A percentile compares a stretch with the other conserved stretches of the same genome.
phyloP scores from a whole-genome alignment of 2,888 invertebrate species.

The Spisula subtruncata region DNA sequence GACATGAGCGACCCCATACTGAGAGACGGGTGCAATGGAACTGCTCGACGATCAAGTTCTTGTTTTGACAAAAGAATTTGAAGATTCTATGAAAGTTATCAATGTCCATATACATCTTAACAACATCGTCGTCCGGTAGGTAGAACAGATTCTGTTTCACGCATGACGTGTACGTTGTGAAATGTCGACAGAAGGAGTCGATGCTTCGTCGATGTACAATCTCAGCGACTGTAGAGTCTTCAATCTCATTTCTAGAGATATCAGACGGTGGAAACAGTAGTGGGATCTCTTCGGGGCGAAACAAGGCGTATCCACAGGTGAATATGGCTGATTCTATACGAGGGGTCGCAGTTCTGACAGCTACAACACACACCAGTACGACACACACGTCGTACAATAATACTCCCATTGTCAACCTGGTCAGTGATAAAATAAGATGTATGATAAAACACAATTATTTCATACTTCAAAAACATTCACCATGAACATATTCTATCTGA shows the following conservation, averaged over 20 bases:
- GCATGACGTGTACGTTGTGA: slow-evolving; percentile 30
- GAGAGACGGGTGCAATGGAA: slow-evolving; percentile 30
- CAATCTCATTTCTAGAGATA: slow-evolving; percentile 2
- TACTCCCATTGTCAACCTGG: background rate
- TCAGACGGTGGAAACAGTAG: slow-evolving; percentile 46
- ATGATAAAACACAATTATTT: background rate
- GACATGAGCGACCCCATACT: slow-evolving; percentile 17
- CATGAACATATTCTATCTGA: too few relatives aligned
- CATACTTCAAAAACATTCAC: too few relatives aligned
- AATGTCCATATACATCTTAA: slow-evolving; percentile 33
- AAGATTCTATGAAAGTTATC: slow-evolving; percentile 37
- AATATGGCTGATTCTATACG: slow-evolving; percentile 38
- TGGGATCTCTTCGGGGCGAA: slow-evolving; percentile 29
- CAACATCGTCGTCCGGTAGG: slow-evolving; percentile 26
- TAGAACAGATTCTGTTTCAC: slow-evolving; percentile 41
- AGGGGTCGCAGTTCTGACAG: background rate
- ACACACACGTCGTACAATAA: background rate
- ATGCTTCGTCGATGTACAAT: slow-evolving; percentile 24
- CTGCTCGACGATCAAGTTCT: slow-evolving; percentile 23
- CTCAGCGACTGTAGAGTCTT: slow-evolving; percentile 2
- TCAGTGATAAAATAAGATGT: background rate
- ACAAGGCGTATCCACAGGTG: slow-evolving; percentile 43
- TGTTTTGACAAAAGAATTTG: slow-evolving; percentile 34
- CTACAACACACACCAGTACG: background rate
- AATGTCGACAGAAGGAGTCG: slow-evolving; percentile 34